These are phyloP conservation scores for Bombyx mandarina DNA, from an alignment of 1,140 invertebrate species.

Conservation along the genomic window DNA sequence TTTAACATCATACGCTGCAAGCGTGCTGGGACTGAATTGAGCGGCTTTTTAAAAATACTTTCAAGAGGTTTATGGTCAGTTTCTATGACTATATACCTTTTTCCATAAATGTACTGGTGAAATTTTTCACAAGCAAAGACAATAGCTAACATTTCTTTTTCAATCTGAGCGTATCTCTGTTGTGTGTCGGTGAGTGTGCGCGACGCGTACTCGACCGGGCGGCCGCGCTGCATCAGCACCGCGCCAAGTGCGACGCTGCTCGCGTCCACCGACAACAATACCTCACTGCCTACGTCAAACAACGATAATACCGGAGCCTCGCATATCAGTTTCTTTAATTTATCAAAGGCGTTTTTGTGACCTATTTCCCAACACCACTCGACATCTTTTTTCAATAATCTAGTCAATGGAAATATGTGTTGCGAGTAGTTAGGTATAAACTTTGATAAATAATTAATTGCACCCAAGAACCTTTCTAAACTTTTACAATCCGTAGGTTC, in stretches of 20 bases:
- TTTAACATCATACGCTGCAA: conserved; percentile 5
- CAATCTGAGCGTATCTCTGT: conserved; percentile 2
- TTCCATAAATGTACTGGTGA: conserved; percentile 3
- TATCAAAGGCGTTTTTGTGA: background rate
- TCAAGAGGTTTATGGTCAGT: conserved; percentile 5
- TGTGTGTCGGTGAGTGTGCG: conserved; percentile 1
- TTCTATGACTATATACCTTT: background rate
- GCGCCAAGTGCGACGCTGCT: background rate
- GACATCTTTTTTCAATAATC: background rate
- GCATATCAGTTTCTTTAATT: background rate
- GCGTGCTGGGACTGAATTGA: background rate
- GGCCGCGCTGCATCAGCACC: conserved; percentile 1
- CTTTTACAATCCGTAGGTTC: background rate
- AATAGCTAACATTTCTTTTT: conserved; percentile 7
- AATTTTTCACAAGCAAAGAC: conserved; percentile 6
- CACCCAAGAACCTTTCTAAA: conserved; percentile 3
- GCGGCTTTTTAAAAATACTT: conserved; percentile 1
- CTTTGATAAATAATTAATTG: conserved; percentile 2
- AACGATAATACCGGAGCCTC: background rate
- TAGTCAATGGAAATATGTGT: background rate
- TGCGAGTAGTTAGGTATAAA: conserved; percentile 6
- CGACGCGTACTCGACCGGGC: conserved; percentile 4
- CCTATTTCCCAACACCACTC: background rate
- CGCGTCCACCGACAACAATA: conserved; percentile 4
- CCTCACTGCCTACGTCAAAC: background rate